Conservation (phyloP, 2,797 vertebrate species). For the Morus bassanus region DNA sequence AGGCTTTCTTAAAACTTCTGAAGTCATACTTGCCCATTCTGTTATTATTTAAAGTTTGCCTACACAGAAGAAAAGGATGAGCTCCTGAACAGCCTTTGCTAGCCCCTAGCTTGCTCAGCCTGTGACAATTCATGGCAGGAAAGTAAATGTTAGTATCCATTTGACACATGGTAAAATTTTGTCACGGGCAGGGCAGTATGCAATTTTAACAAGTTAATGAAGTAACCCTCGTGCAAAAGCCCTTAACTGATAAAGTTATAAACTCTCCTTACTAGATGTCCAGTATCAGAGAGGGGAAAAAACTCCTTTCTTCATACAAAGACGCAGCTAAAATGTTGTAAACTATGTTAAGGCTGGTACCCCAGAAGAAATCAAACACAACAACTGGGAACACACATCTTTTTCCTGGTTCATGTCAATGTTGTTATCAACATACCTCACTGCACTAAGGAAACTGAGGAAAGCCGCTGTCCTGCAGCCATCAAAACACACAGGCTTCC, state of each 20-base stretch:
- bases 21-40: background rate
- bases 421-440: rapidly evolving
- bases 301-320: background rate
- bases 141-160: background rate
- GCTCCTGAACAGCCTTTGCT: background rate
- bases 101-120: background rate
- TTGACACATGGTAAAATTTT: background rate
- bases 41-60: background rate
- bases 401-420: rapidly evolving
- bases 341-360: background rate
- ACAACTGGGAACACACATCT: background rate
- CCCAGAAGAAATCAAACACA: background rate
- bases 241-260: background rate
- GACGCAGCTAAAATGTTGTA: background rate
- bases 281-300: background rate
- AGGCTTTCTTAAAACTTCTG: background rate
- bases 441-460: rapidly evolving
- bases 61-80: background rate
- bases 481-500: background rate
- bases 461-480: background rate
- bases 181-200: rapidly evolving
- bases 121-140: rapidly evolving
- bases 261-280: background rate
- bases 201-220: background rate
- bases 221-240: background rate